Evolutionary conservation across 2,113 vertebrate genomes (phyloP).

Genomic region (Poecile atricapillus): DNA sequence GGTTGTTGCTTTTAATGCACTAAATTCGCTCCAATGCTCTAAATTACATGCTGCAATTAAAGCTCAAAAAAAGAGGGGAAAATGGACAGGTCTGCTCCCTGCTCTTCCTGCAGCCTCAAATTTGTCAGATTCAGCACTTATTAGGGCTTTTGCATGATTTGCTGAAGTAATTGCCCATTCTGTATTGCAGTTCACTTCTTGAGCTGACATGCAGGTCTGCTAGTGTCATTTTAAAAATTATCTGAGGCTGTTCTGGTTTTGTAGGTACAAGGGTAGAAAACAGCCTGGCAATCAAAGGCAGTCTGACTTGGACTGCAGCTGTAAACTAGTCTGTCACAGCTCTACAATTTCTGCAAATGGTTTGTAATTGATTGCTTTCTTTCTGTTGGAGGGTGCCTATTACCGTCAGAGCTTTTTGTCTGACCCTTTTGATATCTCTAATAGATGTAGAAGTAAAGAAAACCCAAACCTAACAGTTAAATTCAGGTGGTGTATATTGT

Average conservation of each 20-base stretch:
- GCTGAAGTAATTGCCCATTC: neutral
- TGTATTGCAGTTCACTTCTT: neutral
- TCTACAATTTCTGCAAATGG: constrained; percentile 73
- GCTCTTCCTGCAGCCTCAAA: neutral
- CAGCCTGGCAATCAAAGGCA: constrained; percentile 28
- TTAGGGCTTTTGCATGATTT: neutral
- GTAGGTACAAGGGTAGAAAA: neutral
- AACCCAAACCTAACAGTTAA: neutral
- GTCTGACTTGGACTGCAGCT: constrained; percentile 62
- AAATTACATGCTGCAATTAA: neutral
- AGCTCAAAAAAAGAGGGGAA: neutral
- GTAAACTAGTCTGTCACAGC: constrained; percentile 66
- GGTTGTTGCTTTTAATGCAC: neutral
- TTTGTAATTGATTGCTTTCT: constrained; percentile 74
- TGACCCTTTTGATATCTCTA: constrained; percentile 53
- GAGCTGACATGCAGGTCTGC: neutral
- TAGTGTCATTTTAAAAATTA: neutral
- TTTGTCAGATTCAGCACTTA: neutral
- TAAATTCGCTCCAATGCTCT: neutral
- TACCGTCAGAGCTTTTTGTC: constrained; percentile 75
- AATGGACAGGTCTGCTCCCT: neutral
- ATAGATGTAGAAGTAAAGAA: neutral
- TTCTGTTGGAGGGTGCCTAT: constrained; percentile 69
- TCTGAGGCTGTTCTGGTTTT: constrained; percentile 28
- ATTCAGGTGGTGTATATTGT: neutral